phyloP scores from a whole-genome alignment of 2,797 vertebrate species.

The Sorex maritimensis region DNA sequence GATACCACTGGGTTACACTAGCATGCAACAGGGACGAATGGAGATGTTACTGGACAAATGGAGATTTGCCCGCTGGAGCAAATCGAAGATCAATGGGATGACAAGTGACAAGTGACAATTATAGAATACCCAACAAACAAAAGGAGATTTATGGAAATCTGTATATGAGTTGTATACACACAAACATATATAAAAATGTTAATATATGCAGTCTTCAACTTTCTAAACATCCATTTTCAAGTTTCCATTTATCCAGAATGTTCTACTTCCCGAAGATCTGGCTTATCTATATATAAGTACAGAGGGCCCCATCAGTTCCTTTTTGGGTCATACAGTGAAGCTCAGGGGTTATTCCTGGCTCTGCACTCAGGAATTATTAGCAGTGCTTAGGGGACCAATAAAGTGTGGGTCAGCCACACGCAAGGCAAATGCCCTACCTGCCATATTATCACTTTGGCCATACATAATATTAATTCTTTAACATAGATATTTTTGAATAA shows the following conservation, averaged over 20 bases:
- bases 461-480: not conserved
- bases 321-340: too few relatives aligned
- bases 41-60: too few relatives aligned
- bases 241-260: constrained; percentile 26
- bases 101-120: not conserved
- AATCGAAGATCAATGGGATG: too few relatives aligned
- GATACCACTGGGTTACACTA: too few relatives aligned
- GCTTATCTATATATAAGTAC: not conserved
- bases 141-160: constrained; percentile 4
- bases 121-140: not conserved
- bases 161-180: not conserved
- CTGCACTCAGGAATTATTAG: too few relatives aligned
- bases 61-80: too few relatives aligned
- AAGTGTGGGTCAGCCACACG: too few relatives aligned
- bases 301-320: not conserved
- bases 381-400: too few relatives aligned
- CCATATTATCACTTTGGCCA: too few relatives aligned
- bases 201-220: constrained; percentile 6
- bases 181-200: not conserved
- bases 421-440: too few relatives aligned
- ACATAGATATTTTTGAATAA: constrained; percentile 35
- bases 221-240: constrained; percentile 42
- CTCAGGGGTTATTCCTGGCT: too few relatives aligned
- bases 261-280: not conserved
- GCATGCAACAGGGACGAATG: too few relatives aligned